Percentiles rank a stretch among this genome's conserved stretches.
Evolutionary conservation across 2,113 vertebrate species (phyloP).

Genomic region (Tympanuchus pallidicinctus): DNA sequence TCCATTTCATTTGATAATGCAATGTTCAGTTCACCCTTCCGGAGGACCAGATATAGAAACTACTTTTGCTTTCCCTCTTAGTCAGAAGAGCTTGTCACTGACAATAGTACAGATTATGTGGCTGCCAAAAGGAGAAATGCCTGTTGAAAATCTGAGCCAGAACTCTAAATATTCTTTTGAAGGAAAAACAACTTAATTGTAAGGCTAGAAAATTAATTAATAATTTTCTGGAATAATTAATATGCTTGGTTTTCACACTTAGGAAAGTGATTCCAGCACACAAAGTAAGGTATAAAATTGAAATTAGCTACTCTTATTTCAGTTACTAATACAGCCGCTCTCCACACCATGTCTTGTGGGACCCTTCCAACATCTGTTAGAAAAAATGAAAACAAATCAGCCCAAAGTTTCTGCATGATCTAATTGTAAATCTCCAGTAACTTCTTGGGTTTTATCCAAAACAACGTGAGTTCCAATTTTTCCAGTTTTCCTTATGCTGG

Average conservation of each 20-base stretch:
- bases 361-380: constrained; percentile 69
- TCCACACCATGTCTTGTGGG: constrained; percentile 42
- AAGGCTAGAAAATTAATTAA: constrained; percentile 39
- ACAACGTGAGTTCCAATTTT: constrained; percentile 59
- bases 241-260: constrained; percentile 60
- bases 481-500: constrained; percentile 58
- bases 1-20: constrained; percentile 51
- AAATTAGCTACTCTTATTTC: constrained; percentile 57
- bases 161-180: constrained; percentile 43
- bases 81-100: constrained; percentile 44
- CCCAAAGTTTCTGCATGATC: constrained; percentile 45
- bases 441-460: constrained; percentile 52
- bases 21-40: constrained; percentile 47
- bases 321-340: constrained; percentile 20
- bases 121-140: constrained; percentile 42
- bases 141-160: constrained; percentile 42
- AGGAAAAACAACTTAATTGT: constrained; percentile 43
- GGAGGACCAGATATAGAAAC: constrained; percentile 61
- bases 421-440: constrained; percentile 69
- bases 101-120: constrained; percentile 24
- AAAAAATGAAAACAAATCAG: constrained; percentile 67
- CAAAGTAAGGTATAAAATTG: constrained; percentile 67
- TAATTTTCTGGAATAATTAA: constrained; percentile 60
- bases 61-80: constrained; percentile 44
- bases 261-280: constrained; percentile 31